Base-by-base conservation (phyloP, 1,140 invertebrate species). In the Antheraea pernyi region DNA sequence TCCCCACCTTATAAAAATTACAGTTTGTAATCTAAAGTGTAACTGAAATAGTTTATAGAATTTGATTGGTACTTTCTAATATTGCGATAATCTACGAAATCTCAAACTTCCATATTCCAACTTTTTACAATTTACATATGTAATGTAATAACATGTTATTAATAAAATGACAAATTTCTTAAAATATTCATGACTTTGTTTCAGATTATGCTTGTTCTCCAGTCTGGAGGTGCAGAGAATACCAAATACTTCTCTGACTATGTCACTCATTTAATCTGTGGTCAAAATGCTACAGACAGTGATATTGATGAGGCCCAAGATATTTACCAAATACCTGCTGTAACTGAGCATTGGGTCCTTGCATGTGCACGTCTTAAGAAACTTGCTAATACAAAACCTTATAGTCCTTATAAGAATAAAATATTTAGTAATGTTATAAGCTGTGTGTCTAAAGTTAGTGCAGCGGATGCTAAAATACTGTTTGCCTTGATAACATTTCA, bases 191-290 rank as follows among this genome's bases (percentile, higher is more conserved):
- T 2, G 2, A 53, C 16, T 61, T 37, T 53, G 80, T 94, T 94
- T 70, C 86, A 98, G 97, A 94, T 97, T 79, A 91, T 96, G 81
- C 94, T 94, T 80, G 91, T 97, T 74, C 90, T 98, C 70, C 95
- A 96, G 90, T 94, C 95, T 84, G 96, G 97, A 78, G 97, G 97
- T 65, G 97, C 96, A n/a, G 96, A 97, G 85, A 94, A 94, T 75
- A 95, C 95, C 69, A 96, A 95, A 80, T 98, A 98, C 92, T 95
- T 98, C 71, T 96, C 96, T 73, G 97, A 98, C 88, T 97, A 96
- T 93, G 96, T 98, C 69, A 98, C 97, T 46, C 97, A 98, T 93
- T 93, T 97, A 76, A 97, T 98, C 84, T 96, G 96, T 77, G 97
- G 97, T 53, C 94, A 94, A 74, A 95, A 97, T 92, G 94, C 96